Percentiles rank a stretch among this genome's conserved stretches.
Evolutionary conservation across 2,888 invertebrate species (phyloP).

Genomic region (Acanthosoma haemorrhoidale): DNA sequence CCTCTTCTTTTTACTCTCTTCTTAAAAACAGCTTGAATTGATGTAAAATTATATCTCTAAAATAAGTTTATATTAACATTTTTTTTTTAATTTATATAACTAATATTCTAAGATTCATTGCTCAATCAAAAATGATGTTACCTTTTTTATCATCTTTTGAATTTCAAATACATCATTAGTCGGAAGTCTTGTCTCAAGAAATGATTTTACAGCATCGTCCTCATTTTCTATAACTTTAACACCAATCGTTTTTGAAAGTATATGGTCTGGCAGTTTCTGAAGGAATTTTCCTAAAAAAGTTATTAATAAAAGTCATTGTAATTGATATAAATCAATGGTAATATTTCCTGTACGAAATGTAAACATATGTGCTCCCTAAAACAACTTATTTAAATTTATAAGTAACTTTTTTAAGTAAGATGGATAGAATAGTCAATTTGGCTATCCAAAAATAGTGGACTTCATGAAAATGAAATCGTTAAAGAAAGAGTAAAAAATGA

Average conservation of each 20-base stretch:
- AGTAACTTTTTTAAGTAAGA: too few relatives aligned
- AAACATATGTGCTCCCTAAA: too few relatives aligned
- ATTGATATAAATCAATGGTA: too few relatives aligned
- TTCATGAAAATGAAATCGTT: too few relatives aligned
- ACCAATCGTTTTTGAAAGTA: slow-evolving; percentile 22
- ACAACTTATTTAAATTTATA: too few relatives aligned
- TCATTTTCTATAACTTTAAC: not conserved
- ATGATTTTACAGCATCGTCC: not conserved
- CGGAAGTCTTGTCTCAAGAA: slow-evolving; percentile 16
- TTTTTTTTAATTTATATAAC: not conserved
- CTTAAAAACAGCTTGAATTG: slow-evolving; percentile 13
- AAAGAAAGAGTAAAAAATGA: too few relatives aligned
- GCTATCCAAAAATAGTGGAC: too few relatives aligned
- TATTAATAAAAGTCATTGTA: too few relatives aligned
- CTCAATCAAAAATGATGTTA: not conserved
- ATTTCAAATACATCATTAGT: slow-evolving; percentile 21
- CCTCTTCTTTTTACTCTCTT: slow-evolving; percentile 31
- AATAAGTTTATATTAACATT: not conserved
- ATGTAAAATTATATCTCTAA: slow-evolving; percentile 4
- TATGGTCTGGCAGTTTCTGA: not conserved
- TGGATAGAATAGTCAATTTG: too few relatives aligned
- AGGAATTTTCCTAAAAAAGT: slow-evolving; percentile 9
- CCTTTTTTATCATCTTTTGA: slow-evolving; percentile 6
- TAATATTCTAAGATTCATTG: not conserved
- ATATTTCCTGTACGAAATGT: too few relatives aligned